Evolutionary conservation across 2,797 vertebrate species (phyloP).

Genomic region (Bucorvus abyssinicus): DNA sequence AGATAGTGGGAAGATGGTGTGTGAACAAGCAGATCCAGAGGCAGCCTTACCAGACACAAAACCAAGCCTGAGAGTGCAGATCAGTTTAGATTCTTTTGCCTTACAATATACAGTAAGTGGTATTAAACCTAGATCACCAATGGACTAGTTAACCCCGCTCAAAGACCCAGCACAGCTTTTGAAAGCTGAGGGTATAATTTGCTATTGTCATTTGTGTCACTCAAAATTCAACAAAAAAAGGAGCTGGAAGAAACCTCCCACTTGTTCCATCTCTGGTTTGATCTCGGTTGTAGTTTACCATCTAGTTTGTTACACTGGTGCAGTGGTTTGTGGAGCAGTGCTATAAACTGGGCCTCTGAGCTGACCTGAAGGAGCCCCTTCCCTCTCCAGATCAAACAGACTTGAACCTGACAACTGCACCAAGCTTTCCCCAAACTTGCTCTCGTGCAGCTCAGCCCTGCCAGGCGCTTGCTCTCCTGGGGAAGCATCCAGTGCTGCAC

Average conservation of each 20-base stretch:
- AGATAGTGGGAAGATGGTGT: background rate
- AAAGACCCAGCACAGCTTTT: background rate
- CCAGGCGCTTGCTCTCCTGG: accelerated
- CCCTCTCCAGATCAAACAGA: background rate
- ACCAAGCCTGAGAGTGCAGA: background rate
- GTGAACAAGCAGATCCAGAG: background rate
- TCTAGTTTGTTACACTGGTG: background rate
- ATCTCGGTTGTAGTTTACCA: background rate
- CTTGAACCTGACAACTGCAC: background rate
- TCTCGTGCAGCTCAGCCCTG: background rate
- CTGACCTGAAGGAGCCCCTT: background rate
- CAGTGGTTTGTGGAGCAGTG: background rate
- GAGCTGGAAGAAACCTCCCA: background rate
- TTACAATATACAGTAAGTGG: background rate
- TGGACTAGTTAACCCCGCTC: background rate
- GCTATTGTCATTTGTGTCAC: background rate
- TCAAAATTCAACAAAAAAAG: background rate
- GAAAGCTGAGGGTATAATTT: background rate
- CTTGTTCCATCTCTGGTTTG: background rate
- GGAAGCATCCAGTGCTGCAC: background rate
- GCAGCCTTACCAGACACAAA: background rate
- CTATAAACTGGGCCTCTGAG: background rate
- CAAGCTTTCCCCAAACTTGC: background rate
- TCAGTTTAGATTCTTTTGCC: background rate
- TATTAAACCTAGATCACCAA: background rate